Conservation (phyloP, 2,888 invertebrate species). For the Asteroscopus sphinx region DNA sequence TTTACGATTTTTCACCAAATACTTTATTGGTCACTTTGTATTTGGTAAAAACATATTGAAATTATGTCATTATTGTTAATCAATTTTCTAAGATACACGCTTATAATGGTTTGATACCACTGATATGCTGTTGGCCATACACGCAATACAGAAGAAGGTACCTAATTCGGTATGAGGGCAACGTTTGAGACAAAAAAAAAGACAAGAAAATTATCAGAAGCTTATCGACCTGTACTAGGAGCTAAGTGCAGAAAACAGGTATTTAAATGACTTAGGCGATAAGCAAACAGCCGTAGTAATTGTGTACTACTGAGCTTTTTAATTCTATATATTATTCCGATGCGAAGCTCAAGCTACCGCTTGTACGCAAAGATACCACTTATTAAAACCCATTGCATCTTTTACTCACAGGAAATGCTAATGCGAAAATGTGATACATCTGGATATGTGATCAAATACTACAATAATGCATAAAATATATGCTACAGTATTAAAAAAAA, state of each 20-base stretch:
- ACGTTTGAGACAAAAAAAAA: no score
- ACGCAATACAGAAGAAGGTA: no score
- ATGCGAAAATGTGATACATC: conserved; percentile 12
- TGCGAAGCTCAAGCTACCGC: conserved; percentile 1
- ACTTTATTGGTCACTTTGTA: background rate
- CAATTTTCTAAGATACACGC: no score
- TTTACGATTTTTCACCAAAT: conserved; percentile 7
- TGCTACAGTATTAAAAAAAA: no score
- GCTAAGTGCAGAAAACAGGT: conserved; percentile 18
- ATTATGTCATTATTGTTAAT: background rate
- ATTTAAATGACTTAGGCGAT: conserved; percentile 18
- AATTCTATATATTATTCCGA: conserved; percentile 38
- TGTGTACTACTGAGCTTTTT: conserved; percentile 13
- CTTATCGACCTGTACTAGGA: background rate
- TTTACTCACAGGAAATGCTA: conserved; percentile 32
- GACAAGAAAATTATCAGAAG: background rate
- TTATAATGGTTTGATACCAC: no score
- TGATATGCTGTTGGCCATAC: no score
- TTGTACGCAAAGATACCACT: conserved; percentile 14
- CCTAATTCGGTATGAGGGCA: no score
- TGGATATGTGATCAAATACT: conserved; percentile 1
- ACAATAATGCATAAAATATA: no score
- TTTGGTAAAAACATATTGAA: background rate
- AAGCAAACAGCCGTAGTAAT: conserved; percentile 27
- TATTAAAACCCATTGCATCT: conserved; percentile 32